These are phyloP conservation scores for Drosophila leonis DNA, from an alignment of 2,888 invertebrate genomes.

Conservation along the genomic window DNA sequence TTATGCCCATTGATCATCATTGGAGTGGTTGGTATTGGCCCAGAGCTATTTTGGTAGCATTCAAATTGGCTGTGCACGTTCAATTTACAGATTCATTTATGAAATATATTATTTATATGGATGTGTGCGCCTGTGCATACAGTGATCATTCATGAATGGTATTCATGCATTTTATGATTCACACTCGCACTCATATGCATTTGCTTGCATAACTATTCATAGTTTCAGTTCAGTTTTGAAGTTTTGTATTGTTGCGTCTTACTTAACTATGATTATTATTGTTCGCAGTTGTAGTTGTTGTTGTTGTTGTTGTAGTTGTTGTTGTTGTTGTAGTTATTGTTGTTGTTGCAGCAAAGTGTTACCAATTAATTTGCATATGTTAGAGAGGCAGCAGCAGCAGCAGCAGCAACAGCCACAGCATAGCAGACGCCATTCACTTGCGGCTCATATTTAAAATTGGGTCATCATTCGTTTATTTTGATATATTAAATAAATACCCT, in stretches of 20 bases:
- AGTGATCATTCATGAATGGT: conserved; percentile 43
- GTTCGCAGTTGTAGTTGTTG: conserved; percentile 21
- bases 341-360: conserved; percentile 66
- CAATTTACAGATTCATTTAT: conserved; percentile 59
- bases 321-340: conserved; percentile 18
- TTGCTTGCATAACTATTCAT: conserved; percentile 51
- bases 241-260: conserved; percentile 55
- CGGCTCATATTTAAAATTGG: conserved; percentile 55
- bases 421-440: conserved; percentile 66
- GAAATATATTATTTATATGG: conserved; percentile 15
- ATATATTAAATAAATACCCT: conserved; percentile 37
- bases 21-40: conserved; percentile 7
- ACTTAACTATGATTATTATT: conserved; percentile 42
- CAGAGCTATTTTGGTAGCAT: conserved; percentile 34
- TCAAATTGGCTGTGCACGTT: conserved; percentile 70
- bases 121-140: conserved; percentile 24
- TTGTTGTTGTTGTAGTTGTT: conserved; percentile 28
- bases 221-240: conserved; percentile 48
- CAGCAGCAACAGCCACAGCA: neutral
- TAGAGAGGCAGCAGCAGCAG: conserved; percentile 39
- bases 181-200: conserved; percentile 37
- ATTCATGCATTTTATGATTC: conserved; percentile 50
- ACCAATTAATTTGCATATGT: conserved; percentile 79
- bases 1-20: conserved; percentile 39
- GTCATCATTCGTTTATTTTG: conserved; percentile 54